Evolutionary conservation across 2,888 invertebrate species (phyloP).

Genomic region (Oligia latruncula): DNA sequence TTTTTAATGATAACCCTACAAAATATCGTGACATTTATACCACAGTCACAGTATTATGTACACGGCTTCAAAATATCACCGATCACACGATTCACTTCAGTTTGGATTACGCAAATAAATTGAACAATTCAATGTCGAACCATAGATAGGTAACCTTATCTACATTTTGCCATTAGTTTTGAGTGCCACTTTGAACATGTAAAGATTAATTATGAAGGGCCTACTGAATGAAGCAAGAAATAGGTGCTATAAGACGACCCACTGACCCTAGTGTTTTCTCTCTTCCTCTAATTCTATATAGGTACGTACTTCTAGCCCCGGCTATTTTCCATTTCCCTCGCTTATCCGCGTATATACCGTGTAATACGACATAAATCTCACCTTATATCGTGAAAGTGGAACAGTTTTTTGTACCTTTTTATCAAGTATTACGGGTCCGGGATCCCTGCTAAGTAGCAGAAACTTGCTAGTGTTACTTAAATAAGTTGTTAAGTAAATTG

Average conservation of each 20-base stretch:
- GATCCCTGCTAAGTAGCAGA: conserved; percentile 10
- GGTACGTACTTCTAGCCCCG: not conserved
- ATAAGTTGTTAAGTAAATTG: not conserved
- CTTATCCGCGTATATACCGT: conserved; percentile 55
- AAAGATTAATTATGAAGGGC: not conserved
- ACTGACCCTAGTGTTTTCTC: not conserved
- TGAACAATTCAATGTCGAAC: not conserved
- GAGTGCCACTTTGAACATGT: not conserved
- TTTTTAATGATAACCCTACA: not conserved
- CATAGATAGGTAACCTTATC: not conserved
- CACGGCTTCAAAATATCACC: not conserved
- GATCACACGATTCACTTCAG: not conserved
- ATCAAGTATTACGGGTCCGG: conserved; percentile 11
- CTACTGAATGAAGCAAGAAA: not conserved
- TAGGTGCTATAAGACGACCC: not conserved
- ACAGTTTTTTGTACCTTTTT: conserved; percentile 34
- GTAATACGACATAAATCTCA: conserved; percentile 58
- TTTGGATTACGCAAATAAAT: not conserved
- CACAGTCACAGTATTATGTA: not conserved
- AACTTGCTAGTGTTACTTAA: not conserved
- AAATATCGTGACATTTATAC: not conserved
- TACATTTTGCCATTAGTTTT: not conserved
- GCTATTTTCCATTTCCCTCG: conserved; percentile 57
- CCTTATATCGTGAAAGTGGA: conserved; percentile 30
- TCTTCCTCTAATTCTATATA: not conserved